Conservation (phyloP, 2,113 vertebrate species). For the Prionailurus viverrinus region DNA sequence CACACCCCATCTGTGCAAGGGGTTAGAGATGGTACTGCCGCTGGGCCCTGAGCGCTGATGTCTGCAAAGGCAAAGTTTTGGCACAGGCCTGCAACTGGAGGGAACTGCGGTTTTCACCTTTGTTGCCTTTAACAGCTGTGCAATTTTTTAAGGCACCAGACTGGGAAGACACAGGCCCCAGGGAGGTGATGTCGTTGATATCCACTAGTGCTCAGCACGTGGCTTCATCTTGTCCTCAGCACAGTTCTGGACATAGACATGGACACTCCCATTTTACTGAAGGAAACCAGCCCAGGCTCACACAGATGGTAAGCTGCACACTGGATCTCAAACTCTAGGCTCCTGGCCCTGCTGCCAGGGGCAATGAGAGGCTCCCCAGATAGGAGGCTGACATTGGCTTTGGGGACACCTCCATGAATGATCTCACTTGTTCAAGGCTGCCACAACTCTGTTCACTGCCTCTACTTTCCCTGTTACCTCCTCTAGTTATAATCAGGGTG, state of each 20-base stretch:
- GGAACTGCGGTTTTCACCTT: rapidly evolving
- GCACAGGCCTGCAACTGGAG: background rate
- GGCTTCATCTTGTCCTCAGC: background rate
- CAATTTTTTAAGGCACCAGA: background rate
- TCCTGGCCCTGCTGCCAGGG: background rate
- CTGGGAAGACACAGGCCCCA: background rate
- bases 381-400: background rate
- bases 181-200: background rate
- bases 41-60: background rate
- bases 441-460: background rate
- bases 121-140: background rate
- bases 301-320: background rate
- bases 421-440: background rate
- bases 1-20: too few relatives aligned
- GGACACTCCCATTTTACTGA: background rate
- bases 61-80: background rate
- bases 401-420: background rate
- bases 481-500: background rate
- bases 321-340: background rate
- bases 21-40: background rate
- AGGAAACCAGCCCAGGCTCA: background rate
- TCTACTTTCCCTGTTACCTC: background rate
- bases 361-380: rapidly evolving
- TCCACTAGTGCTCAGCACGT: background rate
- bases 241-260: background rate